Evolutionary conservation across 2,888 invertebrate species (phyloP), one percentile per base, ranked within the genome.

Genomic region (Tiliacea citrago): DNA sequence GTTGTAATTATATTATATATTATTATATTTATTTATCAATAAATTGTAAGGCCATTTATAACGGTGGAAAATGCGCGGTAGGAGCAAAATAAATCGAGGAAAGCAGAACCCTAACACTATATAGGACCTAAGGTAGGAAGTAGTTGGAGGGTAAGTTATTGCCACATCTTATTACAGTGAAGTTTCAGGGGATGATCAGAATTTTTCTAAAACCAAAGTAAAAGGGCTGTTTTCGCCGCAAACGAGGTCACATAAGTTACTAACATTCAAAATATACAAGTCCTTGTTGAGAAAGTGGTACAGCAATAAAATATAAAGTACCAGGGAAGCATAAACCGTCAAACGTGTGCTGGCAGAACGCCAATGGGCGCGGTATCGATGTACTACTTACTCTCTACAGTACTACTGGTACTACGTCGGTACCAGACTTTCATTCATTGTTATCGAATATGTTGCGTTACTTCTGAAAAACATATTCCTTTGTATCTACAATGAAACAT

Each of bases 301-400:
- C 73, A 81, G 68, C 69, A 78, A 82, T 78, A 79, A 75, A 81
- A 71, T 55, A 55, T 70, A 61, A 81, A 88, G 84, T 88, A 90
- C 88, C 81, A 89, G 88, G 89, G 75, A 73, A 75, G 84, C 79
- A 90, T 87, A 84, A 85, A 85, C 72, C 75, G 81, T 80, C 84
- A 85, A 79, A 65, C 73, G 80, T 83, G 86, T 81, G 86, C 84
- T 91, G 92, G 92, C 91, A 73, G 68, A 63, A 53, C 70, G 88
- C 91, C 92, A 91, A 84, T 79, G 71, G 80, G 76, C 77, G 85
- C 79, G 79, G 70, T 74, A 77, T 65, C 76, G 67, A 75, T 73
- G 69, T 78, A 81, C 80, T 84, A 86, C 85, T n/a, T n/a, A n/a
- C n/a, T n/a, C n/a, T 29, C 29, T 78, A 71, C 53, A 66, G 51